A percentile compares a stretch with the other conserved stretches of the same genome.
phyloP scores from a whole-genome alignment of 1,140 invertebrate species.

The Cyphomyrmex costatus region DNA sequence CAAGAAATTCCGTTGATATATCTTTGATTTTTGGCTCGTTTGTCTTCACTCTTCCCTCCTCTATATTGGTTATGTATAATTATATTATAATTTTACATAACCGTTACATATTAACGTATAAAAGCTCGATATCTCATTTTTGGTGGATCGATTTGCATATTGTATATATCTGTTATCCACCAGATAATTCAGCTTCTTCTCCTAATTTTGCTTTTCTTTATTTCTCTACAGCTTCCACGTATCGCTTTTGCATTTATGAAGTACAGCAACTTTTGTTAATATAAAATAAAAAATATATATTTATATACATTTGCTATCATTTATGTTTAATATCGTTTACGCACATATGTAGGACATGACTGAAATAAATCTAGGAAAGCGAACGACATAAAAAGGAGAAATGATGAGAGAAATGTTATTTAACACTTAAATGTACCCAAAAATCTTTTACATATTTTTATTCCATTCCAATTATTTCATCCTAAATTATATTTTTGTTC shows the following conservation, averaged over 20 bases:
- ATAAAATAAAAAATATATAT: not conserved
- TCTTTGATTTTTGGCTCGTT: constrained; percentile 70
- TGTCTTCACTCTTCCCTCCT: constrained; percentile 68
- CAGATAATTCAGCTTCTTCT: constrained; percentile 68
- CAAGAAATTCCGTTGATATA: constrained; percentile 63
- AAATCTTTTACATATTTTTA: constrained; percentile 50
- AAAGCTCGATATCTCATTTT: constrained; percentile 25
- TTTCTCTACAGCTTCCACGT: constrained; percentile 50
- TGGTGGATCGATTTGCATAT: constrained; percentile 7
- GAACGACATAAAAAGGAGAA: not conserved
- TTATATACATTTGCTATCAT: not conserved
- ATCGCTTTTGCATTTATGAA: constrained; percentile 28
- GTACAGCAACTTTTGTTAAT: constrained; percentile 41
- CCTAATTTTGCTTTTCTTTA: constrained; percentile 45
- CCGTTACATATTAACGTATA: constrained; percentile 1
- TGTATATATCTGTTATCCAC: constrained; percentile 27
- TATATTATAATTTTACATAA: constrained; percentile 54
- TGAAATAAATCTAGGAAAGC: not conserved
- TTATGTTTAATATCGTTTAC: constrained; percentile 36
- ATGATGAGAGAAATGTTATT: not conserved
- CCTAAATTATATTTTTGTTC: constrained; percentile 44
- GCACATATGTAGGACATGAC: not conserved
- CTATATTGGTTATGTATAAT: constrained; percentile 52
- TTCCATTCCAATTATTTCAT: constrained; percentile 44
- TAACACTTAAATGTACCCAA: constrained; percentile 8